Percentiles rank a stretch among this genome's conserved stretches.
Conservation (phyloP, 2,888 invertebrate genomes). For the Altica lythri region DNA sequence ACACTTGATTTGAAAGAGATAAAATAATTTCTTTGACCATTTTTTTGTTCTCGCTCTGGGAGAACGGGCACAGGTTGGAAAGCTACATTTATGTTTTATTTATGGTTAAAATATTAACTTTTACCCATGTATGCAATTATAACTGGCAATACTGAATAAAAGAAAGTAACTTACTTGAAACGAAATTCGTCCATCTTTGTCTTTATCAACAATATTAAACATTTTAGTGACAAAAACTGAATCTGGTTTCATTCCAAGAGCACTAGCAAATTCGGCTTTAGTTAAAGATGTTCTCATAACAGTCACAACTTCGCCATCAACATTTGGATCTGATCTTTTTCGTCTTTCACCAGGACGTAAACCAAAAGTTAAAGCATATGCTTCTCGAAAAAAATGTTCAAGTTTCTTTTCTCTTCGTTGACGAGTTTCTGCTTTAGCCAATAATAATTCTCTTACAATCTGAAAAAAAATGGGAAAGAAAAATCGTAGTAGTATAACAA, state of each 20-base stretch:
- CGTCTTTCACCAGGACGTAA: conserved; percentile 84
- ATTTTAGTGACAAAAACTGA: conserved; percentile 95
- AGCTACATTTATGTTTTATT: too few relatives aligned
- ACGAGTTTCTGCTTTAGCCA: conserved; percentile 90
- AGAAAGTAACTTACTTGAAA: conserved; percentile 83
- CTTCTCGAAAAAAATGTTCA: conserved; percentile 95
- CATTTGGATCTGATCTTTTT: conserved; percentile 71
- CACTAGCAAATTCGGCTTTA: conserved; percentile 91
- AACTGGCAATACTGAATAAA: too few relatives aligned
- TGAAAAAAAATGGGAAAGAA: too few relatives aligned
- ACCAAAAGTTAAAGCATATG: conserved; percentile 91
- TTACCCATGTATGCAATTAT: too few relatives aligned
- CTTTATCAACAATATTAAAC: conserved; percentile 97
- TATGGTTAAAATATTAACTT: too few relatives aligned
- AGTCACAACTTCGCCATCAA: conserved; percentile 81
- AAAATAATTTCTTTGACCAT: too few relatives aligned
- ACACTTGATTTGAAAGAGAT: too few relatives aligned
- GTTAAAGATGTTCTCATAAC: conserved; percentile 93
- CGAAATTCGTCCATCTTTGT: conserved; percentile 89
- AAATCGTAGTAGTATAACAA: too few relatives aligned
- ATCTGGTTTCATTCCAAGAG: conserved; percentile 92
- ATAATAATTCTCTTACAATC: conserved; percentile 82
- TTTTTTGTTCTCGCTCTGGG: too few relatives aligned
- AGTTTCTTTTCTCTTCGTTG: conserved; percentile 89
- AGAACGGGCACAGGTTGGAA: too few relatives aligned